phyloP scores from a whole-genome alignment of 2,797 vertebrate species.

The Oreochromis mossambicus region DNA sequence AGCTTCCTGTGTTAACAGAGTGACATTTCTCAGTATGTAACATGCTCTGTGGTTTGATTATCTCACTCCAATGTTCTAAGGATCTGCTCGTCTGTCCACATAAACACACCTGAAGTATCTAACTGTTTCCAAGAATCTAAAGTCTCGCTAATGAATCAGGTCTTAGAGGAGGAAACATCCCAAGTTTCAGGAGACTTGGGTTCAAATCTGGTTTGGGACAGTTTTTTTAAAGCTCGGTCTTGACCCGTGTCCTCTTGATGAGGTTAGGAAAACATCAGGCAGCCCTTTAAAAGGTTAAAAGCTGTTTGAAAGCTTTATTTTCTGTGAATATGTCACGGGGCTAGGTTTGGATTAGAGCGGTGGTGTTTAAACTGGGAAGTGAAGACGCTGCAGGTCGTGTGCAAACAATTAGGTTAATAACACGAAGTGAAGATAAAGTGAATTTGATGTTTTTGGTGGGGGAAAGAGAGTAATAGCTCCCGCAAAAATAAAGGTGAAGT shows the following conservation, averaged over 20 bases:
- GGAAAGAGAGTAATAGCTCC: background rate
- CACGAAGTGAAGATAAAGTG: background rate
- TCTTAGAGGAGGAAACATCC: background rate
- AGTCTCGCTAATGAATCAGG: background rate
- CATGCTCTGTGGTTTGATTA: background rate
- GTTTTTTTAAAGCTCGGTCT: background rate
- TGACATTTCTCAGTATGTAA: background rate
- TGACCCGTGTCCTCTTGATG: background rate
- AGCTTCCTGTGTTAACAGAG: background rate
- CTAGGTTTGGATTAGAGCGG: background rate
- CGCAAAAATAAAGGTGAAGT: background rate
- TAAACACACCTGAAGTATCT: background rate
- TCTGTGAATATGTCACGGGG: background rate
- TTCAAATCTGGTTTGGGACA: background rate
- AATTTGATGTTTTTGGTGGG: background rate
- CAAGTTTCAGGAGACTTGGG: background rate
- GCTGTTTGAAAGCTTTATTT: background rate
- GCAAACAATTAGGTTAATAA: background rate
- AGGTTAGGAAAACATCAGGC: background rate
- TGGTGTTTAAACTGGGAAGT: background rate
- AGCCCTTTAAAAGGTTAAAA: background rate
- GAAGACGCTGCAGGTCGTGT: background rate
- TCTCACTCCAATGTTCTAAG: background rate
- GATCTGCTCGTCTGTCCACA: background rate
- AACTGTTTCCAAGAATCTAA: rapidly evolving